Conservation (phyloP, 2,797 vertebrate species). For the Notamacropus eugenii region DNA sequence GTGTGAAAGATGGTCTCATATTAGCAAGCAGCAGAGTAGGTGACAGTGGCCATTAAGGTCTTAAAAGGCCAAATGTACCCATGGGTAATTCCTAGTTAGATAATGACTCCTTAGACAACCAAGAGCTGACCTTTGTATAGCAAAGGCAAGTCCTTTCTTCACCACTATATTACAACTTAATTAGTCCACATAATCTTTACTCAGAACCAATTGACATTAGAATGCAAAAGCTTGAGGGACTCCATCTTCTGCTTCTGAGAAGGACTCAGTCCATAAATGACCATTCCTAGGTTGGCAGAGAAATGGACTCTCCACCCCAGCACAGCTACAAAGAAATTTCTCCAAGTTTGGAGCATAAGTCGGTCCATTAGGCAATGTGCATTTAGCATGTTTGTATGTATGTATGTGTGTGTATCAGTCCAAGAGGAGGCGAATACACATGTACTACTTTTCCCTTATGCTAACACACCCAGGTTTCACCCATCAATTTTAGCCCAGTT, state of each 20-base stretch:
- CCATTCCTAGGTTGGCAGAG: background rate
- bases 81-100: background rate
- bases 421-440: constrained; percentile 60
- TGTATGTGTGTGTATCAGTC: constrained; percentile 52
- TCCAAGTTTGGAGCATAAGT: constrained; percentile 49
- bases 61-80: background rate
- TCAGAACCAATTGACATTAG: background rate
- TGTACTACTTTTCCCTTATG: constrained; percentile 69
- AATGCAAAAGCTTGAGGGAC: background rate
- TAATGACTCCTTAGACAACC: background rate
- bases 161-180: background rate
- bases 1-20: background rate
- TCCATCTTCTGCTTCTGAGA: background rate
- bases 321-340: background rate
- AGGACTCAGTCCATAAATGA: background rate
- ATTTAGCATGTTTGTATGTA: constrained; percentile 59
- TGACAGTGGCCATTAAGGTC: background rate
- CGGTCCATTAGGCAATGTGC: constrained; percentile 50
- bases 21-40: background rate
- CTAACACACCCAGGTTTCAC: constrained; percentile 69
- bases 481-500: constrained; percentile 74
- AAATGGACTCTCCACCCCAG: background rate
- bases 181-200: background rate
- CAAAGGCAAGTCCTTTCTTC: background rate
- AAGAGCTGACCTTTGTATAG: background rate